phyloP scores from a whole-genome alignment of 2,797 vertebrate species.

The Ctenosaura bakeri region DNA sequence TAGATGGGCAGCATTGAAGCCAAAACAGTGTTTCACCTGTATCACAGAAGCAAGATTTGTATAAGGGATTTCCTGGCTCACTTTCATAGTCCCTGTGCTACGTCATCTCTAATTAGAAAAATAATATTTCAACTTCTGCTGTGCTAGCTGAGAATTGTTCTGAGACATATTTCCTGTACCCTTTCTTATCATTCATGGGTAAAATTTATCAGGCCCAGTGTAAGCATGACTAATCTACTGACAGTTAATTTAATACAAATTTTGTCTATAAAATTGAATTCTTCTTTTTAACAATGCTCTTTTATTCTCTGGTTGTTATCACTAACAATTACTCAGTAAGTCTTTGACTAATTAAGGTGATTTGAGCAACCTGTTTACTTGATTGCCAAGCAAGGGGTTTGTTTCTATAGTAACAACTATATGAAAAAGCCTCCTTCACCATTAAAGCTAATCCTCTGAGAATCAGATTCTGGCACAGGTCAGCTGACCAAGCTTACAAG shows the following conservation, averaged over 20 bases:
- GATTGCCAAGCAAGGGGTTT: constrained; percentile 20
- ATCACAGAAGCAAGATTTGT: not conserved
- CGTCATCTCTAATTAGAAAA: not conserved
- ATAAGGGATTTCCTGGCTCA: not conserved
- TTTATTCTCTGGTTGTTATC: not conserved
- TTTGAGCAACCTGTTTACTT: not conserved
- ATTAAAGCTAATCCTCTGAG: constrained; percentile 16
- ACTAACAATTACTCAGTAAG: not conserved
- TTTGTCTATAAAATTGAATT: not conserved
- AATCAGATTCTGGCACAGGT: constrained; percentile 1
- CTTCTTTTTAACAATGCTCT: not conserved
- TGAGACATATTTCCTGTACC: not conserved
- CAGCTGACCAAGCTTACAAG: not conserved
- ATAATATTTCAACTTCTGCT: not conserved
- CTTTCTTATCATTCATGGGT: not conserved
- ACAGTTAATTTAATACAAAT: not conserved
- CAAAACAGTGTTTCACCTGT: too few species aligned
- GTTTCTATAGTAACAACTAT: constrained; percentile 24
- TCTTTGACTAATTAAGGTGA: constrained; percentile 1
- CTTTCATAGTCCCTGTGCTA: not conserved
- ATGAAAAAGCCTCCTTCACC: constrained; percentile 4
- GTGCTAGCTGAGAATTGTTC: not conserved
- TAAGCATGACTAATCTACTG: not conserved
- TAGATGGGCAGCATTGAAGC: not conserved
- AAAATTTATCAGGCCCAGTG: not conserved